Conservation (phyloP, 1,140 invertebrate species). For the Bombus terrestris region DNA sequence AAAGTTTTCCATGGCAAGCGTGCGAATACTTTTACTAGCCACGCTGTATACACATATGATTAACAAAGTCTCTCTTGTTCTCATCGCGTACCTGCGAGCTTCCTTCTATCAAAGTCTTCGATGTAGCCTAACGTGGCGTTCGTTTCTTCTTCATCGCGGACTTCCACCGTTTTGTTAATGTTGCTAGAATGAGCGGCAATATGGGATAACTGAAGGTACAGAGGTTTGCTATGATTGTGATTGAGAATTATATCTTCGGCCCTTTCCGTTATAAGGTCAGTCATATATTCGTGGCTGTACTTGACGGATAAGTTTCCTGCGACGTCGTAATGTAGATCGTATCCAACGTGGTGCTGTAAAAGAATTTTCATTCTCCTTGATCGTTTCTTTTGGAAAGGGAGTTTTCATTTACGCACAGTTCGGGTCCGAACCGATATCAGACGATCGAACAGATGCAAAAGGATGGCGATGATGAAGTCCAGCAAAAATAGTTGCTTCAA, state of each 20-base stretch:
- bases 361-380: too few relatives aligned
- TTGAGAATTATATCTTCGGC: conserved; percentile 83
- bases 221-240: conserved; percentile 81
- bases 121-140: conserved; percentile 84
- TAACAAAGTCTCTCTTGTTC: neutral
- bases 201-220: conserved; percentile 86
- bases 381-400: too few relatives aligned
- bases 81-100: conserved; percentile 82
- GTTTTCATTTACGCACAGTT: too few relatives aligned
- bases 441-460: too few relatives aligned
- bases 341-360: conserved; percentile 76
- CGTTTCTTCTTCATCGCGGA: conserved; percentile 81
- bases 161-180: conserved; percentile 73
- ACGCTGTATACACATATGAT: too few relatives aligned
- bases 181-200: conserved; percentile 84
- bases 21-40: too few relatives aligned
- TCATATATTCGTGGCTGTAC: conserved; percentile 83
- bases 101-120: conserved; percentile 82
- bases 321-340: conserved; percentile 82
- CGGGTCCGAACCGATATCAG: too few relatives aligned
- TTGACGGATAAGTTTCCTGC: conserved; percentile 68
- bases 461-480: too few relatives aligned
- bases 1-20: too few relatives aligned
- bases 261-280: conserved; percentile 84
- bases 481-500: too few relatives aligned